These are phyloP conservation scores for Cynoglossus semilaevis DNA, from an alignment of 2,113 vertebrate species.

Conservation along the genomic window DNA sequence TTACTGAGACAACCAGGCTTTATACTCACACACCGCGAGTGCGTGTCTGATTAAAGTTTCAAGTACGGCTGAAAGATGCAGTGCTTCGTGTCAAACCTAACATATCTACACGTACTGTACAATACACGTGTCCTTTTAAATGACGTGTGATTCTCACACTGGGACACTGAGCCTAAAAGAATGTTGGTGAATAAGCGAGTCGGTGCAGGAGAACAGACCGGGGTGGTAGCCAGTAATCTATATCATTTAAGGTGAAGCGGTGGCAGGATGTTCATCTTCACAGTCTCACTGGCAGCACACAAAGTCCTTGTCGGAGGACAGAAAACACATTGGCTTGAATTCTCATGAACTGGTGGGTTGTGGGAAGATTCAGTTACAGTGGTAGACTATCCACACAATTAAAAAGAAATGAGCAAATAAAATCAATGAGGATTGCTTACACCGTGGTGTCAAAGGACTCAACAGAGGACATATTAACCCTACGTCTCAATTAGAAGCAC, in stretches of 20 bases:
- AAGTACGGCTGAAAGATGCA: constrained; percentile 12
- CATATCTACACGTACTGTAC: too few relatives aligned
- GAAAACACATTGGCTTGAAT: constrained; percentile 45
- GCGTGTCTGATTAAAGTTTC: constrained; percentile 4
- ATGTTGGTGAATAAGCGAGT: neutral
- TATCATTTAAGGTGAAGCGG: constrained; percentile 35
- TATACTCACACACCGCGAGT: constrained; percentile 7
- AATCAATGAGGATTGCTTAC: constrained; percentile 78
- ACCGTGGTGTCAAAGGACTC: constrained; percentile 73
- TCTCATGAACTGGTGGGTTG: constrained; percentile 54
- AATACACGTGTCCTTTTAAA: too few relatives aligned
- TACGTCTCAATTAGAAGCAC: constrained; percentile 71
- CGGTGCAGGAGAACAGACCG: neutral
- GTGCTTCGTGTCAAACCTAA: neutral
- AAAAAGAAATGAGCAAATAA: constrained; percentile 79
- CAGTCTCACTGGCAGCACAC: constrained; percentile 36
- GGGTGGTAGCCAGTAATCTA: constrained; percentile 14
- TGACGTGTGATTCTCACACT: too few relatives aligned
- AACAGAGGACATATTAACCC: constrained; percentile 67
- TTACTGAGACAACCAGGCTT: constrained; percentile 35
- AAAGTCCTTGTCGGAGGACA: constrained; percentile 51
- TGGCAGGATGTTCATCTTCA: constrained; percentile 37
- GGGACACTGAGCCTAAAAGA: too few relatives aligned
- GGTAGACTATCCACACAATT: constrained; percentile 72
- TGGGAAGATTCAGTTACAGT: constrained; percentile 69